Percentiles rank a stretch among this genome's conserved stretches.
These are phyloP conservation scores for Metopolophium dirhodum DNA, from an alignment of 1,140 invertebrate genomes.

Conservation along the genomic window DNA sequence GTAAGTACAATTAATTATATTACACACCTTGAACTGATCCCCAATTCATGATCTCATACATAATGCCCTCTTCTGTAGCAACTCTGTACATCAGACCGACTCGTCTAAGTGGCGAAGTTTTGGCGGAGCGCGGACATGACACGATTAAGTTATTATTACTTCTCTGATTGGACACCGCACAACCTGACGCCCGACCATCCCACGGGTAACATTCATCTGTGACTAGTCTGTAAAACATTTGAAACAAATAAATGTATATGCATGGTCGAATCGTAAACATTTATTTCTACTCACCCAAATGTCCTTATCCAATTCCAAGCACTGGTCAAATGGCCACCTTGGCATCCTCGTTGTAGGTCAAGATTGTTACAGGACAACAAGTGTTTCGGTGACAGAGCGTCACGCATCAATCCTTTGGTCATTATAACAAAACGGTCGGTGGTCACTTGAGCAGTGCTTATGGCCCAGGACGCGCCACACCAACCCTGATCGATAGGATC, in stretches of 20 bases:
- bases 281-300: conserved; percentile 68
- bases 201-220: conserved; percentile 85
- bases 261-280: conserved; percentile 63
- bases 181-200: conserved; percentile 68
- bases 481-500: conserved; percentile 83
- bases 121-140: conserved; percentile 67
- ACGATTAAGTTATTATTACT: conserved; percentile 61
- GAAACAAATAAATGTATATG: not conserved
- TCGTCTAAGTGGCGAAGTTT: conserved; percentile 69
- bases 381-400: conserved; percentile 81
- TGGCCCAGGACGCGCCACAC: conserved; percentile 92
- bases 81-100: conserved; percentile 85
- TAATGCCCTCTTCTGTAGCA: conserved; percentile 81
- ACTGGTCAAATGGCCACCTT: conserved; percentile 85
- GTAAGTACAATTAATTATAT: not conserved
- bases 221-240: conserved; percentile 65
- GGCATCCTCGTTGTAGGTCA: conserved; percentile 77
- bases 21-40: conserved; percentile 90
- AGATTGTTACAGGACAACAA: conserved; percentile 82
- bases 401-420: conserved; percentile 75
- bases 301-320: conserved; percentile 88
- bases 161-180: conserved; percentile 65
- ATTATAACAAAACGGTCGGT: conserved; percentile 82
- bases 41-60: conserved; percentile 87
- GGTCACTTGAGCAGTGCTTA: conserved; percentile 82